Percentiles rank a stretch among this genome's conserved stretches.
Evolutionary conservation across 2,113 vertebrate genomes (phyloP).

Genomic region (Collichthys lucidus): DNA sequence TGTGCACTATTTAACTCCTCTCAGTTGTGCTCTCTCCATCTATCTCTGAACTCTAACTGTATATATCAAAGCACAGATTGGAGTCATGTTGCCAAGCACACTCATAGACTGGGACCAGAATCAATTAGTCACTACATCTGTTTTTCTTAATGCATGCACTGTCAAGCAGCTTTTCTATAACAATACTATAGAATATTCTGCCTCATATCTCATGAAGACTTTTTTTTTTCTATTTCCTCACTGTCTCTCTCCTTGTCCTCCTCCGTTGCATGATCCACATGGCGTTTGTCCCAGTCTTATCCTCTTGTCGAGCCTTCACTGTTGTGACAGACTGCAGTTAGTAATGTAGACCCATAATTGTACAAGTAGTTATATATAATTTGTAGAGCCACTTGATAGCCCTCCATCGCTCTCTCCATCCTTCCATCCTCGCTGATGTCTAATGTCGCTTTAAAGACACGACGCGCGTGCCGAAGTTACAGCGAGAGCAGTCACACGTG

Average conservation of each 20-base stretch:
- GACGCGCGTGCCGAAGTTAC: conserved; percentile 37
- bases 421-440: background rate
- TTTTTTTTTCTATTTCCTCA: background rate
- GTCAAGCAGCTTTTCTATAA: background rate
- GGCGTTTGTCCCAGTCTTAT: conserved; percentile 5
- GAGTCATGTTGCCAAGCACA: background rate
- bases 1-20: background rate
- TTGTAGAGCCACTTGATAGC: conserved; percentile 52
- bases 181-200: background rate
- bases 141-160: background rate
- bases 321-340: conserved; percentile 63
- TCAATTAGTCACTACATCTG: background rate
- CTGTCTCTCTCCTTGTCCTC: background rate
- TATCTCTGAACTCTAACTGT: too few relatives aligned
- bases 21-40: background rate
- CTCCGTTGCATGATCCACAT: background rate
- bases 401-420: conserved; percentile 7
- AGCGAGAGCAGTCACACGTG: background rate
- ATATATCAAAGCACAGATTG: too few relatives aligned
- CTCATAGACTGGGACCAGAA: background rate
- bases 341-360: conserved; percentile 62
- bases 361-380: conserved; percentile 61
- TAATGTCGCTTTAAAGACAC: conserved; percentile 32
- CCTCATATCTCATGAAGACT: background rate
- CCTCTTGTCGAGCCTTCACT: conserved; percentile 32